A percentile compares a stretch with the other conserved stretches of the same genome.
phyloP scores from a whole-genome alignment of 2,888 invertebrate species.

The Rhagonycha fulva region DNA sequence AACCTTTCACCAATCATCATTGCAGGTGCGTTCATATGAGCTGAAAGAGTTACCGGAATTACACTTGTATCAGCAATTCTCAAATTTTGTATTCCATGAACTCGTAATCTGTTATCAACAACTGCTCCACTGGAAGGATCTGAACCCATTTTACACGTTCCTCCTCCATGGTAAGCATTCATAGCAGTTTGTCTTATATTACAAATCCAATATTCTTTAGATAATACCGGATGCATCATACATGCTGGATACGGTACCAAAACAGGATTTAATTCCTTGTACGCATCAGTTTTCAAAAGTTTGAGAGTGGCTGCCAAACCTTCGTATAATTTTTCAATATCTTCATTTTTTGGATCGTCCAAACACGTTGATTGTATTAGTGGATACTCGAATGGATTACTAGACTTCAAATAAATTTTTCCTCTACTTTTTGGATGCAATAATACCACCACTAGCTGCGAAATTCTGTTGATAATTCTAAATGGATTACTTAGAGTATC shows the following conservation, averaged over 20 bases:
- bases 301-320: slow-evolving; percentile 55
- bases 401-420: slow-evolving; percentile 38
- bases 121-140: slow-evolving; percentile 61
- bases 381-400: slow-evolving; percentile 41
- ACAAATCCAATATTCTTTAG: slow-evolving; percentile 72
- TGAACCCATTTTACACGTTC: slow-evolving; percentile 73
- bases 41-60: slow-evolving; percentile 64
- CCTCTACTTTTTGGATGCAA: slow-evolving; percentile 42
- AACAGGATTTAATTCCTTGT: slow-evolving; percentile 62
- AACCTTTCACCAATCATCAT: slow-evolving; percentile 73
- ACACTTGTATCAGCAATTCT: slow-evolving; percentile 70
- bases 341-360: slow-evolving; percentile 59
- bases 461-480: background rate
- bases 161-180: slow-evolving; percentile 68
- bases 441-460: slow-evolving; percentile 28
- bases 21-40: slow-evolving; percentile 70
- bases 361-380: slow-evolving; percentile 40
- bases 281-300: slow-evolving; percentile 57
- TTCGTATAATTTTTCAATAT: slow-evolving; percentile 64
- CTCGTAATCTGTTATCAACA: slow-evolving; percentile 64
- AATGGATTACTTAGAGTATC: too few species aligned
- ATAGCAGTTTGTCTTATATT: slow-evolving; percentile 59
- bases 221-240: slow-evolving; percentile 54
- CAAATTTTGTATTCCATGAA: slow-evolving; percentile 61
- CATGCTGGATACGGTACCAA: slow-evolving; percentile 58